Percentiles rank a stretch among this genome's conserved stretches.
Evolutionary conservation across 2,797 vertebrate genomes (phyloP).

Genomic region (Siniperca obscura): DNA sequence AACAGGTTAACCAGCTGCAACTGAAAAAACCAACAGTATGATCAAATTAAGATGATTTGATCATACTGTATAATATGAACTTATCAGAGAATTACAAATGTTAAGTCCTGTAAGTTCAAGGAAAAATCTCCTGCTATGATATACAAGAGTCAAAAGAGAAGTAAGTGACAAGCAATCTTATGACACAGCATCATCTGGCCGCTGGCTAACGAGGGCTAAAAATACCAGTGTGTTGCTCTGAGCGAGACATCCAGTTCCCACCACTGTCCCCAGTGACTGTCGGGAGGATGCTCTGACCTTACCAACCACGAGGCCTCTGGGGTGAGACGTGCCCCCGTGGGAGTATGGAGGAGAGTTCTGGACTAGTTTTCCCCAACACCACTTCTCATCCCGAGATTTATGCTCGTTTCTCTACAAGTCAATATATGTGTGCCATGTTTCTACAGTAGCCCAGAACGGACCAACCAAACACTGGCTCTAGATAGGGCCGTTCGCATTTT

Average conservation of each 20-base stretch:
- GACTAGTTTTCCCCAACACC: constrained; percentile 4
- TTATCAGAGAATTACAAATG: not conserved
- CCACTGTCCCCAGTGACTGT: constrained; percentile 45
- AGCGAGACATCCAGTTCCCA: constrained; percentile 63
- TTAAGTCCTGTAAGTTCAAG: constrained; percentile 12
- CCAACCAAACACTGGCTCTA: too few species aligned
- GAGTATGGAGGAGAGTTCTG: constrained; percentile 22
- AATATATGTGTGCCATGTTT: not conserved
- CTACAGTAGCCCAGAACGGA: too few species aligned
- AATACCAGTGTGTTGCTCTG: constrained; percentile 67
- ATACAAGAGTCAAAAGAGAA: constrained; percentile 36
- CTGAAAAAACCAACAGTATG: not conserved
- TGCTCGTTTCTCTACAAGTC: constrained; percentile 4
- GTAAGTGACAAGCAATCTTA: constrained; percentile 62
- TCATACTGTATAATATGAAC: not conserved
- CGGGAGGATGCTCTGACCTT: constrained; percentile 57
- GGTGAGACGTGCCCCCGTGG: constrained; percentile 43
- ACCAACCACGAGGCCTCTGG: constrained; percentile 44
- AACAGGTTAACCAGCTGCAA: constrained; percentile 17
- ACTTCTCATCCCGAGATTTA: not conserved
- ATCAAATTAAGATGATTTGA: constrained; percentile 5
- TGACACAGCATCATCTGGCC: constrained; percentile 71
- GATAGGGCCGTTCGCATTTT: too few species aligned
- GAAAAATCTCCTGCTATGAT: constrained; percentile 25
- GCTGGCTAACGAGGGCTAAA: constrained; percentile 67